Evolutionary conservation across 2,888 invertebrate species (phyloP).

Genomic region (Melieria crassipennis): DNA sequence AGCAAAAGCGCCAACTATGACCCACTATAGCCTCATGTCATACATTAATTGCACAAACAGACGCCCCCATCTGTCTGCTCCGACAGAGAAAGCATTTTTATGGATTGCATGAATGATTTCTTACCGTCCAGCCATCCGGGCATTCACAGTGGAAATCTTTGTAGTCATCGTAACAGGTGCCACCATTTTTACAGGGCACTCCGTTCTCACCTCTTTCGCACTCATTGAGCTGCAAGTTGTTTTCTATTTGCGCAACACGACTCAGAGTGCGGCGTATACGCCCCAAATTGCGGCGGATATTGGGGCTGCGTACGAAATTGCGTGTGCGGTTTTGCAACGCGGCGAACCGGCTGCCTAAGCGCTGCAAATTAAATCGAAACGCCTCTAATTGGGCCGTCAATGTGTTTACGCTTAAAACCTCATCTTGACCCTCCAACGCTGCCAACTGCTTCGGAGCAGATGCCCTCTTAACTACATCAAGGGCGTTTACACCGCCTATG

Average conservation of each 20-base stretch:
- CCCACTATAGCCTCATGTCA: too few species aligned
- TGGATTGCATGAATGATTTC: constrained; percentile 27
- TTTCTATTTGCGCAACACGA: constrained; percentile 41
- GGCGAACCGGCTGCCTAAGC: constrained; percentile 42
- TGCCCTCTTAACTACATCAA: constrained; percentile 53
- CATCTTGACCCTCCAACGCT: constrained; percentile 16
- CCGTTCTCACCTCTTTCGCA: constrained; percentile 39
- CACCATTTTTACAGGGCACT: constrained; percentile 84
- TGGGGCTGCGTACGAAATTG: constrained; percentile 27
- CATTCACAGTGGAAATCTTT: constrained; percentile 81
- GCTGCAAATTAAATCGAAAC: constrained; percentile 46
- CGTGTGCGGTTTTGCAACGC: constrained; percentile 46
- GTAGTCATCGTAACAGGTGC: constrained; percentile 79
- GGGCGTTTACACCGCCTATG: constrained; percentile 76
- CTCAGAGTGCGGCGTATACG: constrained; percentile 43
- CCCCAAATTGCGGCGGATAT: constrained; percentile 45
- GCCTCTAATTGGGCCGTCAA: constrained; percentile 46
- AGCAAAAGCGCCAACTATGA: too few species aligned
- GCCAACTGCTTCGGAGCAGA: constrained; percentile 16
- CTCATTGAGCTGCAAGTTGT: constrained; percentile 45
- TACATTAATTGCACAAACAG: background rate
- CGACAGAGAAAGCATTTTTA: background rate
- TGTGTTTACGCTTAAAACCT: constrained; percentile 37
- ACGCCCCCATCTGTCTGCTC: background rate
- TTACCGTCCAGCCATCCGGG: constrained; percentile 73